phyloP scores from a whole-genome alignment of 2,797 vertebrate genomes.

The Myotis daubentonii region DNA sequence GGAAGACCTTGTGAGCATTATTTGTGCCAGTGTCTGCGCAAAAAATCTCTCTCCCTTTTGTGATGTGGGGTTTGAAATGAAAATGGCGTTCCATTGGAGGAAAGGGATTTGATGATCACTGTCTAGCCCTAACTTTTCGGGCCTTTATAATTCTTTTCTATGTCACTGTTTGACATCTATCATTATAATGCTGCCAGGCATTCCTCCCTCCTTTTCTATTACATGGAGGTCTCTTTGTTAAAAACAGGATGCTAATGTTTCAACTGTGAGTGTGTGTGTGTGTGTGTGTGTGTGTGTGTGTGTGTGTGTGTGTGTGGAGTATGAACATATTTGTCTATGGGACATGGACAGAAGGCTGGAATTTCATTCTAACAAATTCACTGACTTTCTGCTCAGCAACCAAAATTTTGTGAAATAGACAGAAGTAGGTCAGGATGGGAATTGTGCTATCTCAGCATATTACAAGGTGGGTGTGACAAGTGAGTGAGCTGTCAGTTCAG shows the following conservation, averaged over 20 bases:
- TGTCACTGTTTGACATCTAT: conserved; percentile 76
- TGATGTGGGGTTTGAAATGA: conserved; percentile 71
- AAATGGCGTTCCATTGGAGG: conserved; percentile 71
- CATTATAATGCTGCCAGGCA: conserved; percentile 62
- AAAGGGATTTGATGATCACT: conserved; percentile 75
- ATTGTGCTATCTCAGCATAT: conserved; percentile 73
- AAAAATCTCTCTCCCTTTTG: conserved; percentile 73
- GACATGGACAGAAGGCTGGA: not conserved
- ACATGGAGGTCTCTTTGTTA: conserved; percentile 38
- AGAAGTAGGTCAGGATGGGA: conserved; percentile 75
- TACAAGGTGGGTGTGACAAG: conserved; percentile 72
- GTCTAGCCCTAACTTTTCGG: conserved; percentile 13
- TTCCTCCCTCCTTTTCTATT: conserved; percentile 48
- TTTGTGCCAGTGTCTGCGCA: conserved; percentile 72
- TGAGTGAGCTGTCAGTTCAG: conserved; percentile 66
- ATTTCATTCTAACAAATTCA: conserved; percentile 52
- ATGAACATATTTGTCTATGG: not conserved
- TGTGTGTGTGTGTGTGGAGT: not conserved
- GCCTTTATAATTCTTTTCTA: conserved; percentile 65
- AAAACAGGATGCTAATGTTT: conserved; percentile 56
- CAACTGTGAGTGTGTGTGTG: not conserved
- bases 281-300: not conserved
- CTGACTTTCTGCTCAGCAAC: conserved; percentile 36
- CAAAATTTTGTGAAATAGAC: conserved; percentile 37
- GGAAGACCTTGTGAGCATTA: conserved; percentile 77